phyloP scores from a whole-genome alignment of 2,113 vertebrate species.

The Dicentrarchus labrax region DNA sequence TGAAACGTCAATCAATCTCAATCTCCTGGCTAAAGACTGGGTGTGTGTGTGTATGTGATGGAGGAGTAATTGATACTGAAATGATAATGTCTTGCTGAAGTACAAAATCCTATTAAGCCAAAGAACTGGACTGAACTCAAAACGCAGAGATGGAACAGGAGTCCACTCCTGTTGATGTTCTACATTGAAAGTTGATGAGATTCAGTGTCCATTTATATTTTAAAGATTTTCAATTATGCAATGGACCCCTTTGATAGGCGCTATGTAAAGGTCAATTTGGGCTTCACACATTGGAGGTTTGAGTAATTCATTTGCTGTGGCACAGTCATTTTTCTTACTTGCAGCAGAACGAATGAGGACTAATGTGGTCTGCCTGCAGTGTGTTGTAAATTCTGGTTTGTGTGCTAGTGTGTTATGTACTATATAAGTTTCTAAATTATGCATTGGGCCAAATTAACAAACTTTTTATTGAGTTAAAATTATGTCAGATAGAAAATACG shows the following conservation, averaged over 20 bases:
- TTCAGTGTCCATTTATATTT: constrained; percentile 73
- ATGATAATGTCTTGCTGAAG: constrained; percentile 8
- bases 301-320: constrained; percentile 72
- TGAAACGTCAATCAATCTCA: neutral
- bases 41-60: neutral
- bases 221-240: constrained; percentile 79
- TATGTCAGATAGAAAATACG: neutral
- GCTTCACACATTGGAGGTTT: constrained; percentile 60
- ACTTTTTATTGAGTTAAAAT: neutral
- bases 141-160: neutral
- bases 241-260: constrained; percentile 60
- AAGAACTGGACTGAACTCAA: constrained; percentile 24
- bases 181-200: constrained; percentile 59
- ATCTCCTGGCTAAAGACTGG: neutral
- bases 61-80: constrained; percentile 1
- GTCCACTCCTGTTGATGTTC: constrained; percentile 43
- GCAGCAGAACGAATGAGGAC: constrained; percentile 72
- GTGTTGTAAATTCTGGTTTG: constrained; percentile 60
- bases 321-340: constrained; percentile 78
- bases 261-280: constrained; percentile 76
- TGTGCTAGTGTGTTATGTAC: constrained; percentile 17
- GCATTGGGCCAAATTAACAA: constrained; percentile 31
- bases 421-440: constrained; percentile 45
- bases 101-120: constrained; percentile 6
- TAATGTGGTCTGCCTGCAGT: constrained; percentile 56